Evolutionary conservation across 2,888 invertebrate species (phyloP), one percentile per base, ranked within the genome.

Genomic region (Aphodius granarius): DNA sequence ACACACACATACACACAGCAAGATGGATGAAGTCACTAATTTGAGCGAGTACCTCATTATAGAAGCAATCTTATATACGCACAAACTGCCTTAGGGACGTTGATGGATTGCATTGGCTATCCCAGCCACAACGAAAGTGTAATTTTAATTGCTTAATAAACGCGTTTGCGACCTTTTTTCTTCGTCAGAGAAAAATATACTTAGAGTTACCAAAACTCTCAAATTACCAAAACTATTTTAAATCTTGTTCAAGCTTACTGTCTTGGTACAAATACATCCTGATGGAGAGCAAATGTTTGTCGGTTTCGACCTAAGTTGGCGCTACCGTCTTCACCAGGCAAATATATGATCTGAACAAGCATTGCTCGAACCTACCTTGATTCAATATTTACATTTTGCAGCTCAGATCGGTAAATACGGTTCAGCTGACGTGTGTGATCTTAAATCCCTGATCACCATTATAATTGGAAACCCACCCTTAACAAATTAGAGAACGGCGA

Each of bases 81-180:
- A 43, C 43, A 43, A 43, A 43, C 43, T 43, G 43, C 43, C 43
- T 20, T 22, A 21, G 21, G 68, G 68, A 68, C 68, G 68, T 68
- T 68, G 68, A 68, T 68, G 68, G 68, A 68, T 68, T 22, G 68
- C 20, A 19, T 13, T 13, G 43, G 43, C 43, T 43, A 43, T 43
- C 43, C 43, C 1, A 6, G 43, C 43, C 43, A 13, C 43, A 43
- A 43, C 22, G 68, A 68, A 68, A 68, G 68, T 68, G 68, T 22
- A 22, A 68, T 68, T 68, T 68, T 68, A 68, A 68, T 68, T 68
- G 68, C 68, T 68, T 68, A 68, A 68, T 68, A 68, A 68, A 19
- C 68, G 68, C 20, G 20, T 20, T 22, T n/a, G n/a, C n/a, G n/a
- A n/a, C n/a, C n/a, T n/a, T n/a, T n/a, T n/a, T n/a, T n/a, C n/a